phyloP scores from a whole-genome alignment of 2,888 invertebrate species.

The Antitype chi region DNA sequence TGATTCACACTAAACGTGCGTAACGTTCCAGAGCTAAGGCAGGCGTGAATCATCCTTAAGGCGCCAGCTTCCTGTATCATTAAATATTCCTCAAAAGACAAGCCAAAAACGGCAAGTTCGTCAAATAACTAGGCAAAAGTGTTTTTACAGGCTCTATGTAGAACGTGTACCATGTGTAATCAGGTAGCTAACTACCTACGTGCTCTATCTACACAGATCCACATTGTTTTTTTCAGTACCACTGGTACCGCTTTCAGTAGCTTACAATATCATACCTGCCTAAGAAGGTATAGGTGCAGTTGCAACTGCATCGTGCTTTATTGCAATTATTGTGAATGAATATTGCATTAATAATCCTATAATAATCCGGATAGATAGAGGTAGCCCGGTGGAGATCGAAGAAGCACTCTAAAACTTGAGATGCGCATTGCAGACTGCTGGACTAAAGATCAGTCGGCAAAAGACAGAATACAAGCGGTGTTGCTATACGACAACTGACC shows the following conservation, averaged over 20 bases:
- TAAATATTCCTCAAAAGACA: neutral
- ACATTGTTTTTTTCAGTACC: neutral
- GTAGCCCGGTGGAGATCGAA: too few species aligned
- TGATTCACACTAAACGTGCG: constrained; percentile 27
- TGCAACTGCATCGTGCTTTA: too few species aligned
- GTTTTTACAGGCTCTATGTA: neutral
- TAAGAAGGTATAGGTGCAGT: neutral
- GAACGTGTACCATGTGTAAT: neutral
- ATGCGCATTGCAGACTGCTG: too few species aligned
- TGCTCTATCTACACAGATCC: neutral
- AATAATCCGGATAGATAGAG: too few species aligned
- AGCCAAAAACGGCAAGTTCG: neutral
- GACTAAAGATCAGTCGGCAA: too few species aligned
- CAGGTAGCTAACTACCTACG: neutral
- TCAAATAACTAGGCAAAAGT: neutral
- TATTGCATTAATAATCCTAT: too few species aligned
- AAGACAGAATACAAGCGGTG: too few species aligned
- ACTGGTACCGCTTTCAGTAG: neutral
- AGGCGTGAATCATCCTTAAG: constrained; percentile 23
- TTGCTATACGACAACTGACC: too few species aligned
- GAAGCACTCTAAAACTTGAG: too few species aligned
- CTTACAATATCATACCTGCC: neutral
- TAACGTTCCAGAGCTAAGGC: neutral
- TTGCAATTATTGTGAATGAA: neutral
- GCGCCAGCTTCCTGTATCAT: neutral